These are phyloP conservation scores for Mythimna impura DNA, from an alignment of 2,888 invertebrate species.

Conservation along the genomic window DNA sequence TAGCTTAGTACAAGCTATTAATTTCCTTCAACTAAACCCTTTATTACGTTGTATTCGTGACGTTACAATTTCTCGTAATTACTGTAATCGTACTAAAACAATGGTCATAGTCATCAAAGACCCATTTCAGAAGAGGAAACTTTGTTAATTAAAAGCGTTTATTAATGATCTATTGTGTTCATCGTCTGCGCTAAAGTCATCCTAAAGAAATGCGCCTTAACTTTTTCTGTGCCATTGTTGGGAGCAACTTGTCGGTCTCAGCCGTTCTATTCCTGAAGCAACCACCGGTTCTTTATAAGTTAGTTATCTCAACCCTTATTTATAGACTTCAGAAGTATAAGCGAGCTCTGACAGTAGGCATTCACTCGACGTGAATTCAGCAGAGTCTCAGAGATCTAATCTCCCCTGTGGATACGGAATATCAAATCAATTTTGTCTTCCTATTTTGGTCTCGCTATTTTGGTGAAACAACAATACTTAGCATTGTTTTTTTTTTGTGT, in stretches of 20 bases:
- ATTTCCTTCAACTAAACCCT: constrained; percentile 27
- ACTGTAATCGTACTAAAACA: constrained; percentile 24
- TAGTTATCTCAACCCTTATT: constrained; percentile 48
- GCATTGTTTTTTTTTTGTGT: constrained; percentile 3
- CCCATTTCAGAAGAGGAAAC: constrained; percentile 35
- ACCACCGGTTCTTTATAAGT: constrained; percentile 38
- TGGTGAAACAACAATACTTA: neutral
- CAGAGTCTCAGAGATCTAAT: constrained; percentile 41
- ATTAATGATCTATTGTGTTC: constrained; percentile 51
- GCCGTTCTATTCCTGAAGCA: constrained; percentile 22
- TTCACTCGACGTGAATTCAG: constrained; percentile 50
- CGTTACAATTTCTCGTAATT: constrained; percentile 23
- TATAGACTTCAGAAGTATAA: constrained; percentile 42
- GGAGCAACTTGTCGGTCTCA: constrained; percentile 25
- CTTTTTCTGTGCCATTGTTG: constrained; percentile 37
- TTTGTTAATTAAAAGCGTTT: constrained; percentile 50
- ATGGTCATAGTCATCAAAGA: constrained; percentile 26
- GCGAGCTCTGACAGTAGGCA: constrained; percentile 30
- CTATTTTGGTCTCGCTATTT: constrained; percentile 30
- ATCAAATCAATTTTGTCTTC: constrained; percentile 41
- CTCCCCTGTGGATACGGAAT: constrained; percentile 34
- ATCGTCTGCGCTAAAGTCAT: constrained; percentile 12
- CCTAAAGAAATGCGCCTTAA: constrained; percentile 21
- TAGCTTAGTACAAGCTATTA: constrained; percentile 35
- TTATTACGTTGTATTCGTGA: constrained; percentile 18